phyloP scores from a whole-genome alignment of 2,888 invertebrate genomes.

The Cerceris rybyensis region DNA sequence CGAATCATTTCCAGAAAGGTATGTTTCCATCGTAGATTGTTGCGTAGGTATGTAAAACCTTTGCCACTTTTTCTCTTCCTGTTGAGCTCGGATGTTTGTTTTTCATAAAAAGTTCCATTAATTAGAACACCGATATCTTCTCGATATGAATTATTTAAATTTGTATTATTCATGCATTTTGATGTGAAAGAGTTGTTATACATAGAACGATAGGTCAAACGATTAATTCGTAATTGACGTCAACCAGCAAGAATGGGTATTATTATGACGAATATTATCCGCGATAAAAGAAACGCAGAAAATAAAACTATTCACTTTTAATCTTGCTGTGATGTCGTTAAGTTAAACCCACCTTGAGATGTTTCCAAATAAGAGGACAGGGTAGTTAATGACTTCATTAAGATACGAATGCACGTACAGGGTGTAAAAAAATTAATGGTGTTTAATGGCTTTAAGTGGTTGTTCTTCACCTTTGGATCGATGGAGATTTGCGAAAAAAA shows the following conservation, averaged over 20 bases:
- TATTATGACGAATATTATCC: neutral
- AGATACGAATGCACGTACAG: conserved; percentile 38
- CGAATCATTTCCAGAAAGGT: conserved; percentile 31
- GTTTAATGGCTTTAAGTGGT: too few relatives aligned
- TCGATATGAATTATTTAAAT: neutral
- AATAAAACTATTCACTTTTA: neutral
- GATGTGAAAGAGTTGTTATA: neutral
- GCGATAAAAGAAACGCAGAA: neutral
- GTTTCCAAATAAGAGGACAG: conserved; percentile 11
- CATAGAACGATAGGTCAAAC: neutral
- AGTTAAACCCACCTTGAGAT: neutral
- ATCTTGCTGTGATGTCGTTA: neutral
- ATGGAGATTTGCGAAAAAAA: too few relatives aligned
- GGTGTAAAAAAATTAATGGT: too few relatives aligned
- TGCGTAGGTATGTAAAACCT: neutral
- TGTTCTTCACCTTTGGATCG: too few relatives aligned
- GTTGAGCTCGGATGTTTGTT: neutral
- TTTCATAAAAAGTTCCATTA: neutral
- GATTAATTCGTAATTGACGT: neutral
- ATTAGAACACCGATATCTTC: neutral
- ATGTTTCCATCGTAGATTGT: neutral
- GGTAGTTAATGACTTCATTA: conserved; percentile 38
- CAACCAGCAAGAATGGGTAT: neutral
- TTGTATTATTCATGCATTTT: neutral
- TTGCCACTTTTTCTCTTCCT: neutral